Base-by-base conservation (phyloP, 2,113 vertebrate species). In the Myotis brandtii region DNA sequence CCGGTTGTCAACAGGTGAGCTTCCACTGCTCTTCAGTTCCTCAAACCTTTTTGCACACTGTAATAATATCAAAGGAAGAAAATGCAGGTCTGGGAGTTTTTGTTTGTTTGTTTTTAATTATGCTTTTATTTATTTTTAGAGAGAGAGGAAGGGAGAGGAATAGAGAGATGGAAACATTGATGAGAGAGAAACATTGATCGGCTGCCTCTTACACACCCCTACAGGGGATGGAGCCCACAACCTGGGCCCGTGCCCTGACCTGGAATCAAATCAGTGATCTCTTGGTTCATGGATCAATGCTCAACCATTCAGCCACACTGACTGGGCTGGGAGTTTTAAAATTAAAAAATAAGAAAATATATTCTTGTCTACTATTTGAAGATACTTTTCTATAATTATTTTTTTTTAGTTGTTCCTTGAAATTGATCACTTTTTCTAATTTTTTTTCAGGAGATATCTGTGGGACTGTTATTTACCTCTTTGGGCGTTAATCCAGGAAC, bases 1-100 rank as follows among this genome's bases (percentile, higher is more conserved):
- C 1, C 99, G 99, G 95, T 99, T 99, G 96, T 99, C 99, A 96
- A 99, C 98, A 73, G 98, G 99, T 85, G 99, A 99, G 92, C 95
- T 98, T 80, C 99, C 99, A 25, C 98, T 98, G 97, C 96, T 99
- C 97, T 99, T 99, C 98, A 99, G 98, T 95, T 99, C 99, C 97
- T 99, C 99, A 98, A 99, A 99, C 52, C 99, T 99, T 97, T 98
- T 99, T 93, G 99, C 99, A 98, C 99, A 99, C 99, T 99, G 97
- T 82, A 70, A 97, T 87, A 93, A 98, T 46, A 97, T 84, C 96
- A 97, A 97, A 97, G 32, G 67, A 97, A 96, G 96, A 77, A 95
- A 97, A 81, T 52, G 13, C 4, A 76, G 16, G n/a, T 79, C 50
- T 43, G 50, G 14, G 17, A 43, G 52, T 37, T 81, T 56, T 54